phyloP scores from a whole-genome alignment of 2,113 vertebrate species.

The Solenodon paradoxus region DNA sequence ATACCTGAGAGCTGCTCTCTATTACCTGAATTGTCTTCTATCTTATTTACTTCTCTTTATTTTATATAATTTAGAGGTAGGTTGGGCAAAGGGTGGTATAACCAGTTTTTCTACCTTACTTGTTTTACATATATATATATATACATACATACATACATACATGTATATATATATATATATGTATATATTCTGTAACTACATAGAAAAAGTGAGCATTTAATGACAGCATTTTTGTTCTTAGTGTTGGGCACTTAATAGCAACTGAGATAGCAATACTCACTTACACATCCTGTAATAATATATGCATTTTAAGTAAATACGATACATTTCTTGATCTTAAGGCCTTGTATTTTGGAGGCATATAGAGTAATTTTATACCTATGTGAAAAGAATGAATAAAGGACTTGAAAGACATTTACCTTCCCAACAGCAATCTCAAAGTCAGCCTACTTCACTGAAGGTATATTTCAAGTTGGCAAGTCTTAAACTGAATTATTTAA shows the following conservation, averaged over 20 bases:
- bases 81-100: too few relatives aligned
- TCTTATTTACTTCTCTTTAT: too few relatives aligned
- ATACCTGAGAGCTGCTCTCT: too few relatives aligned
- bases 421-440: neutral
- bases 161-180: too few relatives aligned
- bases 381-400: neutral
- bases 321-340: neutral
- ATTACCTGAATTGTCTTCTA: too few relatives aligned
- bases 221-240: neutral
- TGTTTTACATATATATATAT: too few relatives aligned
- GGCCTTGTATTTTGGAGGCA: neutral
- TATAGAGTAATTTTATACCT: neutral
- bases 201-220: neutral
- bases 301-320: neutral
- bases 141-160: too few relatives aligned
- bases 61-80: too few relatives aligned
- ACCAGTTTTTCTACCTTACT: too few relatives aligned
- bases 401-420: neutral
- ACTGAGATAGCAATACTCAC: neutral
- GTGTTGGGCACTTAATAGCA: neutral
- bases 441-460: neutral
- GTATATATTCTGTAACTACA: too few relatives aligned
- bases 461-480: slow-evolving; percentile 32
- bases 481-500: neutral
- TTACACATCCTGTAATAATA: neutral